Evolutionary conservation across 1,140 invertebrate species (phyloP).

Genomic region (Drosophila pectinifera): DNA sequence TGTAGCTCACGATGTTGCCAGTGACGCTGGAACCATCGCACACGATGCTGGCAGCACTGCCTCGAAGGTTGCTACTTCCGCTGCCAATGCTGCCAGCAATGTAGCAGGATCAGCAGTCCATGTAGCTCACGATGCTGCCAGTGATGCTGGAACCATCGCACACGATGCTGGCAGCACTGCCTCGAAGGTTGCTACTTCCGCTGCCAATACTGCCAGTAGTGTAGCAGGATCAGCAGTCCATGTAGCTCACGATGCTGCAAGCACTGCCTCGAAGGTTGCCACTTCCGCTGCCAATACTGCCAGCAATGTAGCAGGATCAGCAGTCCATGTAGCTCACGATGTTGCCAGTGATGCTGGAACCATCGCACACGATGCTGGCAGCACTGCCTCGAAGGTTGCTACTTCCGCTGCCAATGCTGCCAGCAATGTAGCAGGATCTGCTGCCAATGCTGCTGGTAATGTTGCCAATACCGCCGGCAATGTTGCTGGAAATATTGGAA

Average conservation of each 20-base stretch:
- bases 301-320: conserved; percentile 6
- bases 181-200: conserved; percentile 3
- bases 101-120: no score
- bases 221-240: conserved; percentile 7
- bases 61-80: background rate
- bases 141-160: background rate
- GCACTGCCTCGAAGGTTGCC: conserved; percentile 2
- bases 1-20: background rate
- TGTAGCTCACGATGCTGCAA: conserved; percentile 19
- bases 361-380: background rate
- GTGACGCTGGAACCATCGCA: background rate
- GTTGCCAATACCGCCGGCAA: conserved; percentile 19
- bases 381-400: background rate
- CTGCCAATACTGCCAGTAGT: background rate
- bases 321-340: conserved; percentile 23
- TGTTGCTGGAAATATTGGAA: conserved; percentile 18
- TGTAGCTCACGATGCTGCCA: background rate
- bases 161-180: background rate
- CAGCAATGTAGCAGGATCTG: conserved; percentile 3
- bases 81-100: background rate
- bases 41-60: background rate
- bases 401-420: conserved; percentile 1
- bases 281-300: background rate
- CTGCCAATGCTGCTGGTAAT: conserved; percentile 30
- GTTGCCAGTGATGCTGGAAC: conserved; percentile 7